Evolutionary conservation across 2,113 vertebrate species (phyloP), one percentile per base, ranked within the genome.

Genomic region (Craseonycteris thonglongyai): DNA sequence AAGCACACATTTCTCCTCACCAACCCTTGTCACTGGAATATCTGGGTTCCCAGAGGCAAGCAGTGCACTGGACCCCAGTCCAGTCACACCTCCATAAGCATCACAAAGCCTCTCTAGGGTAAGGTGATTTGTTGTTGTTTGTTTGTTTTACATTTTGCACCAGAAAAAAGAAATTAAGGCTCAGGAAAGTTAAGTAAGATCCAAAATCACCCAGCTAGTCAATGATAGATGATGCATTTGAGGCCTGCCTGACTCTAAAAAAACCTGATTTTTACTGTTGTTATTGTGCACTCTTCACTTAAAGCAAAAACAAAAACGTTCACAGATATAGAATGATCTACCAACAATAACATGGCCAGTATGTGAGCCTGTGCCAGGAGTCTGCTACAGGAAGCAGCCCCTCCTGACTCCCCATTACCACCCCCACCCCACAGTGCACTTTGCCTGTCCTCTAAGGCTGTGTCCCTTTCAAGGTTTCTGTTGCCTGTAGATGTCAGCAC

Each of bases 151-250:
- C 42, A 80, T 80, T 86, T 93, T 80, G 63, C 22, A 61, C 22
- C 18, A 80, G 15, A 88, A 22, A 18, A 33, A 47, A 75, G 38
- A 66, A 88, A 38, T 13, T 80, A 28, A 86, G 47, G 21, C 28
- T 87, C 19, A 69, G 21, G 58, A 93, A 90, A 74, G n/a, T 87
- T 94, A 91, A 83, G 6, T 61, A 72, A 86, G 28, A 89, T 63
- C 42, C 35, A 30, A 75, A 94, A 33, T 92, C 33, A 89, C 18
- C 40, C 9, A 78, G 12, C 84, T 83, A 74, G 40, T 83, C 61
- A 96, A 21, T 58, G 26, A 76, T 7, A 61, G 19, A 86, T 86
- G 30, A 75, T 61, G 40, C 63, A 88, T 72, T 75, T 90, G 35
- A 96, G 42, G n/a, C 6, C 33, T 66, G 11, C 74, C 42, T 86